phyloP scores from a whole-genome alignment of 2,113 vertebrate genomes.

The Paratilapia polleni region DNA sequence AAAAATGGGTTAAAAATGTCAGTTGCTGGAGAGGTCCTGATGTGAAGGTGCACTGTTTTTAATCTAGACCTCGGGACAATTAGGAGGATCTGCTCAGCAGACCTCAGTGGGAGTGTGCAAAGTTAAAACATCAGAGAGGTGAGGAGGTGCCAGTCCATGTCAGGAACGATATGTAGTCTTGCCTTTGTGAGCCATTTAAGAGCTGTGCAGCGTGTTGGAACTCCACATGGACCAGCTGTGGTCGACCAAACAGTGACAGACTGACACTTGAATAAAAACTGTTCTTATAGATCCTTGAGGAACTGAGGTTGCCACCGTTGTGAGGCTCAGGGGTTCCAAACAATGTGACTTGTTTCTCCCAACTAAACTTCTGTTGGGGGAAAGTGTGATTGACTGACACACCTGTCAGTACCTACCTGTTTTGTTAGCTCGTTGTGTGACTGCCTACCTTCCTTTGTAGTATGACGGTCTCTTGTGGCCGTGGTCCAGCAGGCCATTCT shows the following conservation, averaged over 20 bases:
- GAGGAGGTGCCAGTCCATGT: background rate
- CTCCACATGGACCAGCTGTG: too few species aligned
- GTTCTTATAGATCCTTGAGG: background rate
- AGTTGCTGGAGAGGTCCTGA: background rate
- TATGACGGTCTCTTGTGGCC: constrained; percentile 38
- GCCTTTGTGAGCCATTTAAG: background rate
- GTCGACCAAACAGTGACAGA: background rate
- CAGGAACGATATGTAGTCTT: background rate
- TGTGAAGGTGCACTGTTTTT: background rate
- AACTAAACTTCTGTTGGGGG: background rate
- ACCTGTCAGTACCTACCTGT: background rate
- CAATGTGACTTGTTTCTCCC: background rate
- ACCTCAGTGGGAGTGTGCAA: background rate
- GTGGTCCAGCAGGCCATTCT: constrained; percentile 49
- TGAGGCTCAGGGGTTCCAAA: background rate
- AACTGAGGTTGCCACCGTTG: background rate
- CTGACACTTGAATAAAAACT: background rate
- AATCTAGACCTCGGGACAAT: background rate
- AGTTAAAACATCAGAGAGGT: background rate
- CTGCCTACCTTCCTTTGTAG: constrained; percentile 48
- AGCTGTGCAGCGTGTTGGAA: background rate
- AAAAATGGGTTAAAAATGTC: background rate
- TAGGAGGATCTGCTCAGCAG: background rate
- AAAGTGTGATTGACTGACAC: background rate
- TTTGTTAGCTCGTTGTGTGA: rapidly evolving